Evolutionary conservation across 2,888 invertebrate species (phyloP).

Genomic region (Morinoia aosen): DNA sequence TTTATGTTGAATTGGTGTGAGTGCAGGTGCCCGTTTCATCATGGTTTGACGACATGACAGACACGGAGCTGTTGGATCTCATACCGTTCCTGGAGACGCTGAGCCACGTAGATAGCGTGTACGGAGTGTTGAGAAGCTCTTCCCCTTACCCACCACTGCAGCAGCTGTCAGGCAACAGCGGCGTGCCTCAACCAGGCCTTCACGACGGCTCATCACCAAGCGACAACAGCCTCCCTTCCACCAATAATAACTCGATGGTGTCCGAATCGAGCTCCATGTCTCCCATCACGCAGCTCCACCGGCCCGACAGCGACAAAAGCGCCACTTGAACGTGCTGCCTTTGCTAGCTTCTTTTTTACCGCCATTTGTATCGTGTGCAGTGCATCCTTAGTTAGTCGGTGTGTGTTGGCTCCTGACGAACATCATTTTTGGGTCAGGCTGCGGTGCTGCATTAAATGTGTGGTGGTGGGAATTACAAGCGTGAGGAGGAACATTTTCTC

Average conservation of each 20-base stretch:
- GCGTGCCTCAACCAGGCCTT: not conserved
- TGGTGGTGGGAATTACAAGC: not conserved
- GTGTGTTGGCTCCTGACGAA: not conserved
- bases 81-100: slow-evolving; percentile 98
- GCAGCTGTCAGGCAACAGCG: slow-evolving; percentile 27
- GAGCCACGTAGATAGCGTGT: slow-evolving; percentile 96
- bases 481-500: not conserved
- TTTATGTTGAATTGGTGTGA: not conserved
- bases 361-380: slow-evolving; percentile 50
- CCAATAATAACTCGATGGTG: slow-evolving; percentile 41
- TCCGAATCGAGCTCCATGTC: slow-evolving; percentile 16
- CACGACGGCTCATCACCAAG: not conserved
- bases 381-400: slow-evolving; percentile 40
- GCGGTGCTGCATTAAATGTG: not conserved
- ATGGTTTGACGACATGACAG: slow-evolving; percentile 99
- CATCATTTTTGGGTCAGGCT: not conserved
- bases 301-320: slow-evolving; percentile 46
- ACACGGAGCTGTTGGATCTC: slow-evolving; percentile 95
- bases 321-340: slow-evolving; percentile 50
- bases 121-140: slow-evolving; percentile 88
- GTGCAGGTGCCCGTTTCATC: slow-evolving; percentile 92
- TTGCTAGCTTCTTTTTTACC: slow-evolving; percentile 52
- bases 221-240: not conserved
- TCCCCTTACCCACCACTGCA: slow-evolving; percentile 60
- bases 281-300: slow-evolving; percentile 27